Evolutionary conservation across 2,888 invertebrate species (phyloP), one percentile per base, ranked within the genome.

Genomic region (Hypomecis atomaria): DNA sequence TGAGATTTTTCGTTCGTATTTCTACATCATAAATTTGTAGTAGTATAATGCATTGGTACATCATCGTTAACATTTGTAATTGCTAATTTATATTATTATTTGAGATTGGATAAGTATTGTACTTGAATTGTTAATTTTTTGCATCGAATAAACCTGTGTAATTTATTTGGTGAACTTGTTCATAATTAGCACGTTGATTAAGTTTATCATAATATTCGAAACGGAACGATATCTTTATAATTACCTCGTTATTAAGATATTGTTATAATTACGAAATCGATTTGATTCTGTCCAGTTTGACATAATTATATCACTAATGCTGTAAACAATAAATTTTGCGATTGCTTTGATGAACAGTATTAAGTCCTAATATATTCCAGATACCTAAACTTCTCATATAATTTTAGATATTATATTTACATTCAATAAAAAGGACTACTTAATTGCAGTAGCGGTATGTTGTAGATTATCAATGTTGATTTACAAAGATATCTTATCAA

Each of bases 381-480:
- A 6, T 50, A 38, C 38, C 10, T 6, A 10, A 23, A 23, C 9
- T 4, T 40, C 4, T 50, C 23, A 37, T 4, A 13, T 40, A 23
- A 52, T 40, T 33, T 23, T 10, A 5, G 40, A 42, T 33, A 40
- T 5, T 5, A 23, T 40, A 52, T 52, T 52, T 42, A 52, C 40
- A 42, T 40, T 23, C 33, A 40, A 38, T 23, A 52, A 10, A 52
- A 52, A 40, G 40, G 23, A 6, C 52, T 52, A 52, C 52, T 52
- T 23, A 42, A 8, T 50, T 52, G 33, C 40, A 52, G 52, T 52
- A 52, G 52, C 52, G 52, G 40, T 52, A 37, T 13, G n/a, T 23
- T 23, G 34, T 34, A 11, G 6, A 49, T 1, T 23, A 52, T 52
- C 38, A 40, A 40, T 40, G 5, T 23, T 38, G 52, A 10, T 52